Conservation (phyloP, 2,888 invertebrate species). For the Drosophila fulvimacula region DNA sequence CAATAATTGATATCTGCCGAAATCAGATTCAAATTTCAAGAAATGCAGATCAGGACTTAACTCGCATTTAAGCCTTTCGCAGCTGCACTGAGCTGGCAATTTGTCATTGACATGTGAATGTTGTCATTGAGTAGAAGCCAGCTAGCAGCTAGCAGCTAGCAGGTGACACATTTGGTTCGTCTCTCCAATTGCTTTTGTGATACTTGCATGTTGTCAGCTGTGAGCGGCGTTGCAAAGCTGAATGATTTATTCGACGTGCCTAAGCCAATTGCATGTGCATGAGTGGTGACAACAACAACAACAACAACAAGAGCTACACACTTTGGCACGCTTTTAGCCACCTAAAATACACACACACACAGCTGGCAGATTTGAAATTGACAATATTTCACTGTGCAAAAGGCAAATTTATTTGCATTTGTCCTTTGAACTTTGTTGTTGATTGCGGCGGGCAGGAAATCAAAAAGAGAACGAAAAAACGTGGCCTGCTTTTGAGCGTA, state of each 20-base stretch:
- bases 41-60: background rate
- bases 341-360: constrained; percentile 12
- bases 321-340: constrained; percentile 17
- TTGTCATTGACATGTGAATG: constrained; percentile 24
- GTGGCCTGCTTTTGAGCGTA: constrained; percentile 29
- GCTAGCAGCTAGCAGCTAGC: constrained; percentile 5
- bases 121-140: constrained; percentile 10
- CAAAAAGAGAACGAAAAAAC: constrained; percentile 21
- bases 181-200: constrained; percentile 24
- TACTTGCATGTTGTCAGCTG: constrained; percentile 42
- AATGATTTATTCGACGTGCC: constrained; percentile 60
- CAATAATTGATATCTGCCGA: background rate
- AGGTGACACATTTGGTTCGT: constrained; percentile 28
- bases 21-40: background rate
- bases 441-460: constrained; percentile 60
- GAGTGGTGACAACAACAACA: constrained; percentile 29
- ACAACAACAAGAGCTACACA: constrained; percentile 40
- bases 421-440: constrained; percentile 75
- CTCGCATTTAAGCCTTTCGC: background rate
- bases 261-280: constrained; percentile 47
- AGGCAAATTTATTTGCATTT: constrained; percentile 76
- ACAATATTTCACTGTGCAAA: constrained; percentile 71
- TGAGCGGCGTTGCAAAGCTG: constrained; percentile 41
- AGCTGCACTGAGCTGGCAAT: constrained; percentile 12
- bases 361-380: constrained; percentile 64